These are phyloP conservation scores for Drosophila nr. perissopoda DNA, from an alignment of 2,888 invertebrate genomes.

Conservation along the genomic window DNA sequence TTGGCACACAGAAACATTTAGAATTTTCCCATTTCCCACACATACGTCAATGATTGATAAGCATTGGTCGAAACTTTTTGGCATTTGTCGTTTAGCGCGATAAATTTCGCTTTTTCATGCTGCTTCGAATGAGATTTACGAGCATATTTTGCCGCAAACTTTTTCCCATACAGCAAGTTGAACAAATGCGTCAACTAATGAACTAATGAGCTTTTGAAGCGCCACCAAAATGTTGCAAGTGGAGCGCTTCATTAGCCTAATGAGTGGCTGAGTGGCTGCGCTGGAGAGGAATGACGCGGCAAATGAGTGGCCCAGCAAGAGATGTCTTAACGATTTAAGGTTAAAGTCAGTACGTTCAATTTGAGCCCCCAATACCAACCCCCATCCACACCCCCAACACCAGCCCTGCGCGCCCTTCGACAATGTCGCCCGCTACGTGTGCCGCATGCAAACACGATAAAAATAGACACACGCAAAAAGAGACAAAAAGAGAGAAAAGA, in stretches of 20 bases:
- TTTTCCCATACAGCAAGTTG: conserved; percentile 34
- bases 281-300: conserved; percentile 51
- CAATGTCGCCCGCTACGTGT: conserved; percentile 72
- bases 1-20: not conserved
- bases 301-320: conserved; percentile 37
- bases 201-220: conserved; percentile 68
- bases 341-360: conserved; percentile 60
- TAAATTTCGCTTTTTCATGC: conserved; percentile 69
- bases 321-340: conserved; percentile 64
- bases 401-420: conserved; percentile 22
- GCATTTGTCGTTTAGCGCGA: conserved; percentile 72
- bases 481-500: conserved; percentile 49
- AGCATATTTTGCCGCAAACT: conserved; percentile 74
- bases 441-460: conserved; percentile 69
- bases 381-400: not conserved
- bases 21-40: conserved; percentile 20
- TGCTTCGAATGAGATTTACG: conserved; percentile 68
- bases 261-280: conserved; percentile 44
- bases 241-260: conserved; percentile 71
- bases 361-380: not conserved
- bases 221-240: conserved; percentile 24
- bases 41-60: conserved; percentile 74
- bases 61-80: conserved; percentile 66
- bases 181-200: conserved; percentile 65
- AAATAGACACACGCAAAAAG: conserved; percentile 54